Evolutionary conservation across 2,113 vertebrate genomes (phyloP), one percentile per base, ranked within the genome.

Genomic region (Microcebus lehilahytsara): DNA sequence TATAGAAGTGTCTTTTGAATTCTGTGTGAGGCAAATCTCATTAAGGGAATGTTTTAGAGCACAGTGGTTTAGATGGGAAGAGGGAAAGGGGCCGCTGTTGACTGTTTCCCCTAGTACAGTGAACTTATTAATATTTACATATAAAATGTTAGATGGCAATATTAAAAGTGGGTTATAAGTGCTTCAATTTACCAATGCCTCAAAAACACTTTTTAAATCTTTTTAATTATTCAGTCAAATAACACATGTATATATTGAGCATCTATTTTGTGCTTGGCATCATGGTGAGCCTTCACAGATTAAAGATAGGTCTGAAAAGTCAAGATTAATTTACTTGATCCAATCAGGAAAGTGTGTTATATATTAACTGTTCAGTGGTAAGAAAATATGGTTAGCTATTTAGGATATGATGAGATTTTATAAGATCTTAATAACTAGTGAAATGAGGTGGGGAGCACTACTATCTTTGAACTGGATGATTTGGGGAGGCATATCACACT

Each of bases 1-100:
- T 95, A 83, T 67, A 80, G 67, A 96, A 95, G 37, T 60, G 58
- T 64, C 85, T 91, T 96, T 95, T 95, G 89, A 95, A 96, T 91
- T 83, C 46, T 51, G 25, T 74, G 87, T 96, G 78, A 96, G 80
- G 69, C 27, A 72, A 95, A 91, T 91, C 40, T 97, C n/a, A 66
- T 85, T 89, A 85, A 58, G 78, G 60, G n/a, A 77, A 62, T 93
- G 60, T 93, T 94, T 96, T 60, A 92, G 79, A 86, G 37, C 34
- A 51, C 30, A 58, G 67, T 42, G 58, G n/a, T 95, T 93, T 95
- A 90, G 56, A 92, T 81, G 77, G 20, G 9, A 67, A 95, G 91
- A 40, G 42, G 60, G 16, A 80, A 94, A 93, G 27, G 42, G n/a
- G 10, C 25, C 14, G 80, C 27, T 60, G 64, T 85, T 80, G 49